A percentile compares a stretch with the other conserved stretches of the same genome.
phyloP scores from a whole-genome alignment of 1,140 invertebrate genomes.

The Hypothenemus hampei region DNA sequence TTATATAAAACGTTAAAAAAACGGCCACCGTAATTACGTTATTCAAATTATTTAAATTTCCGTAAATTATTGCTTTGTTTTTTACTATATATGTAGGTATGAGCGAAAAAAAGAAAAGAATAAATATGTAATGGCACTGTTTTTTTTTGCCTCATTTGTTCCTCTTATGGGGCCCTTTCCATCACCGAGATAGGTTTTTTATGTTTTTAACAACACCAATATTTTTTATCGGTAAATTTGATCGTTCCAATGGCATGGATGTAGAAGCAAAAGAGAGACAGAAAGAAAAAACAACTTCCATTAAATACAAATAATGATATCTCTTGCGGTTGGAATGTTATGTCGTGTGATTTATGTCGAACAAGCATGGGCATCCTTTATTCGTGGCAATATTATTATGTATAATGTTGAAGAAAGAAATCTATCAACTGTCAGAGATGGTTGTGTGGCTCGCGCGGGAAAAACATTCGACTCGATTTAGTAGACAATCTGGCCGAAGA shows the following conservation, averaged over 20 bases:
- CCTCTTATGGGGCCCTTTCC: too few species aligned
- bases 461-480: constrained; percentile 27
- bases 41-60: constrained; percentile 2
- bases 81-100: too few species aligned
- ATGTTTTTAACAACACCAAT: too few species aligned
- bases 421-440: constrained; percentile 32
- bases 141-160: too few species aligned
- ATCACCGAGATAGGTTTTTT: too few species aligned
- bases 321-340: constrained; percentile 25
- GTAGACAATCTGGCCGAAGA: constrained; percentile 28
- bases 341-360: constrained; percentile 30
- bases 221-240: too few species aligned
- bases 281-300: too few species aligned
- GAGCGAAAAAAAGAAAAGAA: too few species aligned
- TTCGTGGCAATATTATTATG: constrained; percentile 31
- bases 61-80: constrained; percentile 6
- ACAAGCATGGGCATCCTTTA: constrained; percentile 28
- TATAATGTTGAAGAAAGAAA: constrained; percentile 32
- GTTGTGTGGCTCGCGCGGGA: constrained; percentile 22
- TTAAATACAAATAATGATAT: constrained; percentile 30
- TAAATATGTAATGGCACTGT: too few species aligned
- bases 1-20: constrained; percentile 4
- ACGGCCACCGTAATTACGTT: background rate
- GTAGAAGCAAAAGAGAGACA: too few species aligned
- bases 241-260: too few species aligned